Evolutionary conservation across 2,113 vertebrate genomes (phyloP).

Genomic region (Prionailurus bengalensis): DNA sequence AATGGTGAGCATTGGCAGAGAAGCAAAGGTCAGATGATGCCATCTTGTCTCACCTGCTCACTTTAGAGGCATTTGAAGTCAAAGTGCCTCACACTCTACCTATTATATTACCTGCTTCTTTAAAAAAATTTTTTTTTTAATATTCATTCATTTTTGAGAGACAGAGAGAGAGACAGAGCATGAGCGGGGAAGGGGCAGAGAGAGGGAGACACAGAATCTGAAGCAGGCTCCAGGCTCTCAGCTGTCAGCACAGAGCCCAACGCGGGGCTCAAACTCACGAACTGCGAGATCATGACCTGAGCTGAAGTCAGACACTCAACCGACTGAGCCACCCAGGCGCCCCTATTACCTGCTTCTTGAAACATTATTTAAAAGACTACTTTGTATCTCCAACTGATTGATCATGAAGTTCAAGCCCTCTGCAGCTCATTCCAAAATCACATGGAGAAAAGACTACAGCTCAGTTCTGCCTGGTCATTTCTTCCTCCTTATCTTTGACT

Average conservation of each 20-base stretch:
- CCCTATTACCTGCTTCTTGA: not conserved
- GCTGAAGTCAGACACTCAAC: no score
- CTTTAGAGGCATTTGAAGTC: conserved; percentile 29
- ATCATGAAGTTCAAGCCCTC: not conserved
- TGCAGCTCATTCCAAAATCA: not conserved
- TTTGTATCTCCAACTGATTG: not conserved
- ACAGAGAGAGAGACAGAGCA: no score
- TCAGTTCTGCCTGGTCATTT: not conserved
- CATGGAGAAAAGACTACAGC: not conserved
- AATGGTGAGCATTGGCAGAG: not conserved
- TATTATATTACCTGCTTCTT: not conserved
- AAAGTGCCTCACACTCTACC: not conserved
- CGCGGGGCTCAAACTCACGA: no score
- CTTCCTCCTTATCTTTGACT: not conserved
- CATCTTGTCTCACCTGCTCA: not conserved
- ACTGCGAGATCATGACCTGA: no score
- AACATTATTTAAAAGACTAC: conserved; percentile 8
- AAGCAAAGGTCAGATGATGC: not conserved
- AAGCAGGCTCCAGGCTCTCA: no score
- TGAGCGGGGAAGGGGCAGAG: no score
- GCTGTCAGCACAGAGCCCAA: no score
- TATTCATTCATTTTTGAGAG: no score
- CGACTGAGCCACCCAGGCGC: no score
- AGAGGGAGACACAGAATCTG: no score
- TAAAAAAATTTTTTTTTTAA: no score